Base-by-base conservation (phyloP, 2,113 vertebrate genomes). In the Ptyas mucosa region DNA sequence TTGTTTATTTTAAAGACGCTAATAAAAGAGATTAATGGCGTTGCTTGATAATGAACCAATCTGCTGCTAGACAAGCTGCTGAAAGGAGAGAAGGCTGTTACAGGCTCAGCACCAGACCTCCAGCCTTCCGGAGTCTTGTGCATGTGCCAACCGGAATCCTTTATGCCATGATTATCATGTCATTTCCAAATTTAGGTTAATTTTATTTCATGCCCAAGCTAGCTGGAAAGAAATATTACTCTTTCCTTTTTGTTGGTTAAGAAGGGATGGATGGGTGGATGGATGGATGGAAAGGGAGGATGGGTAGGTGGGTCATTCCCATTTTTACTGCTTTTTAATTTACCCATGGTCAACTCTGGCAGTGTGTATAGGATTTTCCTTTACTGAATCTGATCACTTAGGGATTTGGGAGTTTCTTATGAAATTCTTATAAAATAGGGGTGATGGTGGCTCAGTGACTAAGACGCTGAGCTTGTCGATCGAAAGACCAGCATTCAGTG, bases 1-100 rank as follows among this genome's bases (percentile, higher is more conserved):
- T 98, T 98, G 97, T 97, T 98, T 98, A 97, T 98, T 98, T 98
- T 98, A 96, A 97, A 98, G 96, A 96, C 97, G 97, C 96, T 98
- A 98, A 98, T 98, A 98, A 98, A 98, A 97, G 97, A 97, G 98
- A 98, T 98, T 97, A 97, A 98, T 97, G 96, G 96, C 95, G 94
- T 95, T 95, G 92, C 95, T 96, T 95, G 95, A 97, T 98, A 98
- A 98, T 97, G 97, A 97, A 98, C 97, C 97, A 98, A 97, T 98
- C 98, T 98, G 97, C 96, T 93, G 95, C 93, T 49, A 97, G 93
- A 96, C 95, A 95, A 97, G 96, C 88, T 85, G 90, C 85, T 93
- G 97, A 97, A 98, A 97, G 96, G 5, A 97, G 95, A 98, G 95
- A 89, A 92, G 92, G 91, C 91, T 92, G 91, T 88, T 95, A 69